Evolutionary conservation across 1,140 invertebrate species (phyloP).

Genomic region (Drosophila novamexicana): DNA sequence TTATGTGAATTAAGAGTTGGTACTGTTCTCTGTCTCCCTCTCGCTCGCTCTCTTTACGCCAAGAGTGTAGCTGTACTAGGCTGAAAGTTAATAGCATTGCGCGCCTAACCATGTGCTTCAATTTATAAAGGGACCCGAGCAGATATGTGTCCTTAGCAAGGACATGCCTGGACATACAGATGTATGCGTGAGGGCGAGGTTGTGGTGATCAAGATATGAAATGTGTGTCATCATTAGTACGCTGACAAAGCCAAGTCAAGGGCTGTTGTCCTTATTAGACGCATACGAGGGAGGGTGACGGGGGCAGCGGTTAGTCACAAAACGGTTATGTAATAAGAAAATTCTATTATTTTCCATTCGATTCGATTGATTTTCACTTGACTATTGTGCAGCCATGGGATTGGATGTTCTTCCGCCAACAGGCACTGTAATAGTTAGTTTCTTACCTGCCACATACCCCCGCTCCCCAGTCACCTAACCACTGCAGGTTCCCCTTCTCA

Average conservation of each 20-base stretch:
- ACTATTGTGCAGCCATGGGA: conserved; percentile 10
- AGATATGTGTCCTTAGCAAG: conserved; percentile 42
- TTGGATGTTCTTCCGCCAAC: conserved; percentile 16
- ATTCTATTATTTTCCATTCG: conserved; percentile 51
- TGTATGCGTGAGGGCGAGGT: background rate
- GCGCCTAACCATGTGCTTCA: conserved; percentile 80
- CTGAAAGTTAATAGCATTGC: conserved; percentile 65
- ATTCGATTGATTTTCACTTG: conserved; percentile 18
- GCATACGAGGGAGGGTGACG: background rate
- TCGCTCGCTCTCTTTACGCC: conserved; percentile 17
- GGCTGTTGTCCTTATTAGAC: conserved; percentile 59
- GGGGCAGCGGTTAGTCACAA: conserved; percentile 32
- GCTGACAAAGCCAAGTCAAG: conserved; percentile 56
- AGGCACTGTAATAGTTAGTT: conserved; percentile 25
- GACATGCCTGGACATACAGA: background rate
- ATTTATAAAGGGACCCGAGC: conserved; percentile 69
- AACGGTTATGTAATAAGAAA: conserved; percentile 69
- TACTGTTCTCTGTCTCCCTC: conserved; percentile 12
- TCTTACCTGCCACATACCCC: background rate
- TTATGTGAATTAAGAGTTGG: conserved; percentile 18
- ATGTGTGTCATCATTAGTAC: conserved; percentile 81
- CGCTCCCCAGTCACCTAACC: background rate
- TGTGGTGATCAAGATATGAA: conserved; percentile 70
- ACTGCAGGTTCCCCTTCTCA: no score
- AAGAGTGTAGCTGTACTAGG: background rate